Evolutionary conservation across 2,113 vertebrate genomes (phyloP).

Genomic region (Lepus timidus): DNA sequence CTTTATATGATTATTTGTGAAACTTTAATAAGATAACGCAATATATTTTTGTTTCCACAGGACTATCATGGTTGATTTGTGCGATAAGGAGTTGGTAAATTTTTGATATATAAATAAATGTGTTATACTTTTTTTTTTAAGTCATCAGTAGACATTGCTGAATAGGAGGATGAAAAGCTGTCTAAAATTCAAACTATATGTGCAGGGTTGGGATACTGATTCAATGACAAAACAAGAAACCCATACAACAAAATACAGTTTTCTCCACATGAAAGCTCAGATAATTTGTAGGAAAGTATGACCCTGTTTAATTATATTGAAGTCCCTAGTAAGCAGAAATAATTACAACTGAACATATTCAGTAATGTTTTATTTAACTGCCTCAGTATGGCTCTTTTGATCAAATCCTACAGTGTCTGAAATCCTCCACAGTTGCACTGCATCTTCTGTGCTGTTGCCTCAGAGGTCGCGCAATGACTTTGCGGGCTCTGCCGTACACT

Average conservation of each 20-base stretch:
- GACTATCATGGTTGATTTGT: neutral
- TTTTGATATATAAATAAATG: neutral
- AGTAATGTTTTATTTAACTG: conserved; percentile 41
- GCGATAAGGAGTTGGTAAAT: neutral
- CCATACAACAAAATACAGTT: neutral
- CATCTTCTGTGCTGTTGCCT: accelerated
- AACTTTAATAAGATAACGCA: neutral
- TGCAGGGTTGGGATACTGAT: neutral
- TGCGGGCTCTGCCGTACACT: neutral
- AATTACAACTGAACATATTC: neutral
- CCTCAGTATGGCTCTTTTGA: neutral
- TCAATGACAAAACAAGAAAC: neutral
- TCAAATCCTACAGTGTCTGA: neutral
- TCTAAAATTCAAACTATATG: neutral
- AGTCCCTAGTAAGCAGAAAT: conserved; percentile 1
- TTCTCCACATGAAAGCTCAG: neutral
- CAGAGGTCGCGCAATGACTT: neutral
- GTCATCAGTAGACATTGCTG: neutral
- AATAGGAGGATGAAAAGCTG: neutral
- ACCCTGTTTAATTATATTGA: neutral
- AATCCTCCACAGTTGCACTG: neutral
- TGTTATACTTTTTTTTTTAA: neutral
- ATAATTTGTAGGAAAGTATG: neutral
- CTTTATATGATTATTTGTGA: neutral
- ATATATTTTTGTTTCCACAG: neutral